phyloP scores from a whole-genome alignment of 2,797 vertebrate genomes.

The Phalloptychus januarius region DNA sequence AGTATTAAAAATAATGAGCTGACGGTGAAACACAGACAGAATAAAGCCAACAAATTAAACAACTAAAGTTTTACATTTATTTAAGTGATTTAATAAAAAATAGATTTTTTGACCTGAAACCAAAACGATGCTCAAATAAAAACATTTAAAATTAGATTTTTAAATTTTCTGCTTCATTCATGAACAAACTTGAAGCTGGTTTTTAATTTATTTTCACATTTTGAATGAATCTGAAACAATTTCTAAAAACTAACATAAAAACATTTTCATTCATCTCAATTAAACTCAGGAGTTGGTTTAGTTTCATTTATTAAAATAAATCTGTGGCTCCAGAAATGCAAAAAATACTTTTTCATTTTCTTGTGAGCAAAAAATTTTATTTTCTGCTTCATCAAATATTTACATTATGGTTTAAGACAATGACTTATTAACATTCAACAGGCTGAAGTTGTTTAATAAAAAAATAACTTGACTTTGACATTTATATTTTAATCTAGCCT shows the following conservation, averaged over 20 bases:
- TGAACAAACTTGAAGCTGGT: not conserved
- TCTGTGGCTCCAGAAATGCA: not conserved
- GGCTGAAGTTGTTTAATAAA: not conserved
- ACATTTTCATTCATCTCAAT: not conserved
- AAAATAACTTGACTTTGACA: not conserved
- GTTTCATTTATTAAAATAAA: not conserved
- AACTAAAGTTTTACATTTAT: not conserved
- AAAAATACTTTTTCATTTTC: not conserved
- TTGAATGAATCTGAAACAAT: not conserved
- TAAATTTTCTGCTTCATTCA: not conserved
- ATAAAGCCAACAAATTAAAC: not conserved
- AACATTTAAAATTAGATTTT: not conserved
- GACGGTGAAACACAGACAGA: not conserved
- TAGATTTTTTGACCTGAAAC: not conserved
- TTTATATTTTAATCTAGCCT: not conserved
- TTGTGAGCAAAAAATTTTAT: not conserved
- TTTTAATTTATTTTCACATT: not conserved
- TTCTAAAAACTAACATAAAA: not conserved
- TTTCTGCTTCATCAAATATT: not conserved
- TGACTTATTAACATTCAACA: not conserved
- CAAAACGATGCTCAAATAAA: not conserved
- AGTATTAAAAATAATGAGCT: not conserved
- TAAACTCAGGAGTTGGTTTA: not conserved
- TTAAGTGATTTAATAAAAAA: not conserved
- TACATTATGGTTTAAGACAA: not conserved